Percentiles rank a stretch among this genome's conserved stretches.
These are phyloP conservation scores for Leptinotarsa defecta DNA, from an alignment of 1,140 invertebrate species.

Conservation along the genomic window DNA sequence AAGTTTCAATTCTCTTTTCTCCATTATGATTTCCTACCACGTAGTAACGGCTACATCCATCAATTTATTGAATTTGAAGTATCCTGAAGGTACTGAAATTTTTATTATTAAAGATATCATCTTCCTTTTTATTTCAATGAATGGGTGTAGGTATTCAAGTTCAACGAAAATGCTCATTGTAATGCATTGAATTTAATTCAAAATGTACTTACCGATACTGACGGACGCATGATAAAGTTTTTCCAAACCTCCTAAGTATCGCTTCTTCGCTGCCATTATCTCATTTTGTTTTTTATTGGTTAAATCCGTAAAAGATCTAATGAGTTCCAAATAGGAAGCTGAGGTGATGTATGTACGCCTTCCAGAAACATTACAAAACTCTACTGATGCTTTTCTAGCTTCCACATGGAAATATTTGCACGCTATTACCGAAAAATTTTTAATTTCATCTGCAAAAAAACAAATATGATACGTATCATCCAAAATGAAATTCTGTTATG, in stretches of 20 bases:
- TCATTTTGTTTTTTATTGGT: conserved; percentile 80
- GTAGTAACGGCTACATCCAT: too few species aligned
- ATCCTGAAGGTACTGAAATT: too few species aligned
- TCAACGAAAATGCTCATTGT: neutral
- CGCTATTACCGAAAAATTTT: conserved; percentile 70
- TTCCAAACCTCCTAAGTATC: conserved; percentile 84
- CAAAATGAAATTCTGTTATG: too few species aligned
- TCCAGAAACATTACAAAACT: conserved; percentile 70
- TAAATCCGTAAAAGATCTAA: conserved; percentile 78
- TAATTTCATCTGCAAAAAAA: conserved; percentile 59
- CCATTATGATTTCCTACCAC: too few species aligned
- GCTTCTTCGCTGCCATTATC: conserved; percentile 69
- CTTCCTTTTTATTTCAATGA: neutral
- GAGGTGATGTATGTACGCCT: conserved; percentile 88
- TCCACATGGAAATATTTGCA: conserved; percentile 89
- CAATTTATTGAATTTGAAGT: too few species aligned
- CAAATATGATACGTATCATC: neutral
- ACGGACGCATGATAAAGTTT: conserved; percentile 82
- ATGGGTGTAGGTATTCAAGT: neutral
- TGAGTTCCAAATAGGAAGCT: conserved; percentile 86
- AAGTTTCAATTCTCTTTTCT: too few species aligned
- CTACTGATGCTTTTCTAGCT: conserved; percentile 64
- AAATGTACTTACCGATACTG: conserved; percentile 55
- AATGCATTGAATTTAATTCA: conserved; percentile 42
- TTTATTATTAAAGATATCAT: neutral